A percentile compares a stretch with the other conserved stretches of the same genome.
These are phyloP conservation scores for Helostoma temminkii DNA, from an alignment of 2,797 vertebrate genomes.

Conservation along the genomic window DNA sequence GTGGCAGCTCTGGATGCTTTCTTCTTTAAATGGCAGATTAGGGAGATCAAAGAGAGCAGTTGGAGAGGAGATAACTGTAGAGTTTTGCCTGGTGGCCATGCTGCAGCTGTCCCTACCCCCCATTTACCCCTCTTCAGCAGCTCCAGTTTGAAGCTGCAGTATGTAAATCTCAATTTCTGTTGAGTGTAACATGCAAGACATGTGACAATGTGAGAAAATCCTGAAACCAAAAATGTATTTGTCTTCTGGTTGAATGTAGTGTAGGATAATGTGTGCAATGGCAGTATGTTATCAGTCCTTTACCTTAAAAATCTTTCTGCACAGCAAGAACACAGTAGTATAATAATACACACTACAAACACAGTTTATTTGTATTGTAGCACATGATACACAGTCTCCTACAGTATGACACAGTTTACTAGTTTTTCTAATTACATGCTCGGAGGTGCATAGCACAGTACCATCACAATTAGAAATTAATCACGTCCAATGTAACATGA, in stretches of 20 bases:
- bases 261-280: too few species aligned
- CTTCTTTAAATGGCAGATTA: slow-evolving; percentile 78
- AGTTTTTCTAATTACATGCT: slow-evolving; percentile 51
- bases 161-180: slow-evolving; percentile 37
- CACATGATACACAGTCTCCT: slow-evolving; percentile 19
- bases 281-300: too few species aligned
- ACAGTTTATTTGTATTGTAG: too few species aligned
- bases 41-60: slow-evolving; percentile 72
- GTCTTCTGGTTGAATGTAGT: slow-evolving; percentile 5
- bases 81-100: slow-evolving; percentile 71
- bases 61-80: slow-evolving; percentile 68
- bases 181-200: slow-evolving; percentile 16
- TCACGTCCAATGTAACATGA: not conserved
- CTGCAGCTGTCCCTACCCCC: slow-evolving; percentile 61
- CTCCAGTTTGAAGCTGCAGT: slow-evolving; percentile 33
- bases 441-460: slow-evolving; percentile 11
- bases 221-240: not conserved
- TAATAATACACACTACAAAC: too few species aligned
- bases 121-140: slow-evolving; percentile 32
- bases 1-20: slow-evolving; percentile 55
- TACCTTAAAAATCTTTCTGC: too few species aligned
- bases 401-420: slow-evolving; percentile 14
- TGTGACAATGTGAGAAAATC: slow-evolving; percentile 3
- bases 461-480: slow-evolving; percentile 27
- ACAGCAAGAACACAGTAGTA: too few species aligned